These are phyloP conservation scores for Daboia siamensis DNA, from an alignment of 2,113 vertebrate species.

Conservation along the genomic window DNA sequence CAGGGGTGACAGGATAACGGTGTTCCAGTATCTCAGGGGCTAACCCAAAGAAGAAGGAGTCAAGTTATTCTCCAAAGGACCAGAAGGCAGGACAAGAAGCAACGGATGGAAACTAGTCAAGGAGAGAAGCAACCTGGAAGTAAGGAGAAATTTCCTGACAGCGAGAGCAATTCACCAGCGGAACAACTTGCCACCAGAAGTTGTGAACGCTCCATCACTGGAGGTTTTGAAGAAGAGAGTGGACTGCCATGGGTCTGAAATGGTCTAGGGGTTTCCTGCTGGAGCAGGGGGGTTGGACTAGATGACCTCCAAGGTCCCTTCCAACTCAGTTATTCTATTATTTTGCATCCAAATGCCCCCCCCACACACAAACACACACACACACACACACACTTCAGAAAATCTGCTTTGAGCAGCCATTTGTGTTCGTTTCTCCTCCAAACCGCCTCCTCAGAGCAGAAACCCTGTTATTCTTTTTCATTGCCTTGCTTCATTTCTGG, in stretches of 20 bases:
- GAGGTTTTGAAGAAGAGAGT: too few relatives aligned
- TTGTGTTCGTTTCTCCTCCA: neutral
- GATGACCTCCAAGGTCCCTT: neutral
- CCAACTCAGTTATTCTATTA: neutral
- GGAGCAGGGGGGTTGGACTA: neutral
- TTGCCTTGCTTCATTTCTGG: neutral
- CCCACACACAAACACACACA: too few relatives aligned
- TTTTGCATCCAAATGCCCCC: neutral
- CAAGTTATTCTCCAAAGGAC: too few relatives aligned
- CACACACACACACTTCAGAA: neutral
- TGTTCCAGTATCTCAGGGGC: too few relatives aligned
- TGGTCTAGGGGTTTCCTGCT: neutral
- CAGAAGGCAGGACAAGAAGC: neutral
- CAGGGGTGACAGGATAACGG: too few relatives aligned
- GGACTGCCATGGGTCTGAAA: fast-evolving
- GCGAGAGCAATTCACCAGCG: too few relatives aligned
- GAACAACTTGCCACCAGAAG: too few relatives aligned
- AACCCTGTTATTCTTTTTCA: neutral
- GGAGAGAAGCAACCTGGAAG: too few relatives aligned
- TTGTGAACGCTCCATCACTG: too few relatives aligned
- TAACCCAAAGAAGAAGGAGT: neutral
- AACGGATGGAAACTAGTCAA: too few relatives aligned
- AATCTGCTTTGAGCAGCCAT: neutral
- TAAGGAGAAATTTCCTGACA: too few relatives aligned
- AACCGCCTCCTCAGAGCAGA: neutral